Evolutionary conservation across 2,888 invertebrate species (phyloP), one percentile per base, ranked within the genome.

Genomic region (Fragum sueziense): DNA sequence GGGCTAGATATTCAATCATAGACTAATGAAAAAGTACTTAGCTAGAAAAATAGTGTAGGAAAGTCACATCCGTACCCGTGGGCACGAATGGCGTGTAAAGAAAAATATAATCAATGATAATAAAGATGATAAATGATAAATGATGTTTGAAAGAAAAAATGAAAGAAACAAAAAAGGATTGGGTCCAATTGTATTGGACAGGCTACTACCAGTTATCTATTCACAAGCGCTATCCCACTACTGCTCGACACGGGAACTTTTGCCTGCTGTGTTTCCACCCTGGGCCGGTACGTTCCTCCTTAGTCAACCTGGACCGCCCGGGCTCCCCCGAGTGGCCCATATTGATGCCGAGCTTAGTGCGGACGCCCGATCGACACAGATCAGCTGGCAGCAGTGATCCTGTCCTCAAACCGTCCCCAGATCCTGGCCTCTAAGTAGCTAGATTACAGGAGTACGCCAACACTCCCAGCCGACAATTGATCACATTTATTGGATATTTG

Each of bases 401-500:
- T 95, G 95, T 95, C 96, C 97, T 97, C 97, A 97, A 96, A 96
- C 95, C 97, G 96, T 97, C 96, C n/a, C 97, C 96, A 95, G 95
- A 94, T 94, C 95, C 97, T 94, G 96, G 97, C 97, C 96, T 97
- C 97, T 97, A 96, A 96, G 97, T 95, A 96, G 97, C 97, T 96
- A 95, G 97, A 97, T 98, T 98, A 98, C 97, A 98, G 97, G 97
- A 97, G 97, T 95, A 93, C 96, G 97, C 97, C 97, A 97, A 96
- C 86, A 95, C 97, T 96, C 97, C 97, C 97, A 96, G 97, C 93
- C 91, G 87, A 67, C 25, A 52, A 52, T 33, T 3, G n/a, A 0
- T 9, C 0, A n/a, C 29, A 17, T 22, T 41, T 52, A 71, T 51
- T 62, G 61, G 34, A 11, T 33, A 61, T 70, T 61, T 75, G n/a